A percentile compares a stretch with the other conserved stretches of the same genome.
Evolutionary conservation across 2,113 vertebrate species (phyloP).

Genomic region (Gopherus evgoodei): DNA sequence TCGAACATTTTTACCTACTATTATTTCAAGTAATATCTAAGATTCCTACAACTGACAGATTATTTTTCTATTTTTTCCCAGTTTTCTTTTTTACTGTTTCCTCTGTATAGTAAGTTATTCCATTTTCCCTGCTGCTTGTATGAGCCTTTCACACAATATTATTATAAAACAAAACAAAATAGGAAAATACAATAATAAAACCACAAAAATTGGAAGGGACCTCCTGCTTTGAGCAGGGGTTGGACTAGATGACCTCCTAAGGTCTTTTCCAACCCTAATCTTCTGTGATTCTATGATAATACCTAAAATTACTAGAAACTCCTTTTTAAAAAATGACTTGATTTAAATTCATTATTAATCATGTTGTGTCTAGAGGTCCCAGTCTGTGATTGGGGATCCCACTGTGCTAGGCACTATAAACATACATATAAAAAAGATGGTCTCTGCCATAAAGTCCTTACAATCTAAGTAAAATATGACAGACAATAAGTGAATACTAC

Average conservation of each 20-base stretch:
- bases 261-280: too few species aligned
- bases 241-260: too few species aligned
- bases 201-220: background rate
- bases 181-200: background rate
- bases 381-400: background rate
- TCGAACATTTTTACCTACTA: background rate
- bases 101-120: background rate
- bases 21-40: background rate
- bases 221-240: too few species aligned
- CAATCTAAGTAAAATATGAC: background rate
- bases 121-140: background rate
- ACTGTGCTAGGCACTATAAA: background rate
- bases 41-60: slow-evolving; percentile 11
- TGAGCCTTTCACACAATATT: background rate
- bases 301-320: background rate
- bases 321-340: background rate
- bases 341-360: background rate
- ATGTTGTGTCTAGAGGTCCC: background rate
- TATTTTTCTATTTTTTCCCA: background rate
- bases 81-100: background rate
- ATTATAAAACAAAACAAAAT: background rate
- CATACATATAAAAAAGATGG: fast-evolving
- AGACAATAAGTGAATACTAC: background rate
- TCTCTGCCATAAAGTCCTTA: background rate
- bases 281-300: background rate